These are phyloP conservation scores for Gandaritis pyraliata DNA, from an alignment of 2,888 invertebrate species.

Conservation along the genomic window DNA sequence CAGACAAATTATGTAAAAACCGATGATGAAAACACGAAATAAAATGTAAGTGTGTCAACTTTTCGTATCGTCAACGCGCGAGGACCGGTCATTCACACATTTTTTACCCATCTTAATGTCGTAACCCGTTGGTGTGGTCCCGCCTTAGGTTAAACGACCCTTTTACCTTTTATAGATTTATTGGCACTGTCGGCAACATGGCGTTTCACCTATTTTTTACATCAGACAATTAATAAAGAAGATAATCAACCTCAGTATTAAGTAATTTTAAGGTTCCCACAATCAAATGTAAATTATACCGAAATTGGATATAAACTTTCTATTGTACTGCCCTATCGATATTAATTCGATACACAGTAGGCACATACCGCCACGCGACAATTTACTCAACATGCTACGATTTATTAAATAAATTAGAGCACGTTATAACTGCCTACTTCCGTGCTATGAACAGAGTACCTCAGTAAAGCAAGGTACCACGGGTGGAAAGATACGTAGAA, in stretches of 20 bases:
- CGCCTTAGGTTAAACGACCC: conserved; percentile 51
- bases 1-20: conserved; percentile 48
- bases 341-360: conserved; percentile 22
- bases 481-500: too few species aligned
- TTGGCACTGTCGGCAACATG: conserved; percentile 42
- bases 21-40: conserved; percentile 52
- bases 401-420: conserved; percentile 34
- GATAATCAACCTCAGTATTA: conserved; percentile 21
- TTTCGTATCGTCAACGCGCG: conserved; percentile 51
- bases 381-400: conserved; percentile 32
- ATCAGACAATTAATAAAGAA: conserved; percentile 34
- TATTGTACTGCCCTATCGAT: conserved; percentile 20
- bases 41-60: conserved; percentile 55
- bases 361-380: neutral
- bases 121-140: conserved; percentile 40
- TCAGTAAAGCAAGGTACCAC: neutral
- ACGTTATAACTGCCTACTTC: conserved; percentile 22
- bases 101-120: conserved; percentile 62
- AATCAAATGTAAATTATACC: conserved; percentile 31
- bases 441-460: neutral
- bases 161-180: conserved; percentile 55
- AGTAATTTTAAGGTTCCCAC: conserved; percentile 28
- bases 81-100: conserved; percentile 61
- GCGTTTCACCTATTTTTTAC: conserved; percentile 33
- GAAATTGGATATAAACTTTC: conserved; percentile 34